Conservation (phyloP, 2,888 invertebrate species). For the Diachrysia chrysitis region DNA sequence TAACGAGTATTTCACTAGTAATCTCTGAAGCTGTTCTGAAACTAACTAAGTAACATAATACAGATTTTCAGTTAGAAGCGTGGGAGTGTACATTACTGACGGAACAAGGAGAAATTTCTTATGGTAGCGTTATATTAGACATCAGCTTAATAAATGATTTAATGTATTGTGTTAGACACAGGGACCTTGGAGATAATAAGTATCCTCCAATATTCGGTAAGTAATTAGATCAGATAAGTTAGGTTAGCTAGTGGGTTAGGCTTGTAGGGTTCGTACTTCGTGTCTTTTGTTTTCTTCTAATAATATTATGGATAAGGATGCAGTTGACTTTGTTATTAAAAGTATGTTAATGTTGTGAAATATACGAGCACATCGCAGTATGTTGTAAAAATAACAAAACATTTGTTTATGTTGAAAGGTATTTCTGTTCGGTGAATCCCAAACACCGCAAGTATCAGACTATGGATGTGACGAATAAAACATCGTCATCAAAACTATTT, state of each 20-base stretch:
- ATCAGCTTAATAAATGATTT: not conserved
- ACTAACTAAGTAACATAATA: not conserved
- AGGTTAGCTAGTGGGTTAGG: not conserved
- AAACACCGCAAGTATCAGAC: not conserved
- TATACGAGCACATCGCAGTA: not conserved
- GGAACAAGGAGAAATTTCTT: conserved; percentile 6
- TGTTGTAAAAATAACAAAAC: not conserved
- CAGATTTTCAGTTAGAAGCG: not conserved
- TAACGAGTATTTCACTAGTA: not conserved
- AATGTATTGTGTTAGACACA: not conserved
- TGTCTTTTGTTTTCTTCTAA: too few relatives aligned
- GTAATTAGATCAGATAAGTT: not conserved
- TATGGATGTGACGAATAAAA: not conserved
- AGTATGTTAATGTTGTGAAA: not conserved
- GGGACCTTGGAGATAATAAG: not conserved
- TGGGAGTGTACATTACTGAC: not conserved
- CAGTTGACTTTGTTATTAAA: not conserved
- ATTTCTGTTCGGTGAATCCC: not conserved
- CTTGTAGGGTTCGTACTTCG: not conserved
- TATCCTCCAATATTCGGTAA: not conserved
- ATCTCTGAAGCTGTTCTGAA: not conserved
- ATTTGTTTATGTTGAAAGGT: not conserved
- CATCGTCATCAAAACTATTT: conserved; percentile 5
- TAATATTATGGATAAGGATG: not conserved
- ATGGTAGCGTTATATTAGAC: not conserved